Percentiles rank a stretch among this genome's conserved stretches.
These are phyloP conservation scores for Brachionus sp. DNA, from an alignment of 1,140 invertebrate genomes.

Conservation along the genomic window DNA sequence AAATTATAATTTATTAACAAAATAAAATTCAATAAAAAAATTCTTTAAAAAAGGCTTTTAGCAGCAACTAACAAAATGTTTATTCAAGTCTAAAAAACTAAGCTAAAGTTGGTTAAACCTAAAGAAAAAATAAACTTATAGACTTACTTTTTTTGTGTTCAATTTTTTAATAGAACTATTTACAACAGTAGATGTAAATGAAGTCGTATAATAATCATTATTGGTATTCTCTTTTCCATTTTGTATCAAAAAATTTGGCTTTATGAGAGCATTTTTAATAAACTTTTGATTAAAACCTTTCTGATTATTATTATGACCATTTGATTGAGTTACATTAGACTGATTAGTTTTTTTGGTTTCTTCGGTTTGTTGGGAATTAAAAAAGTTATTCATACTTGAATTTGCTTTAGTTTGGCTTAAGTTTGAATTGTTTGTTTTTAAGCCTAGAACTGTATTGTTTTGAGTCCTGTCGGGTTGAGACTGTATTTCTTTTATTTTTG, in stretches of 20 bases:
- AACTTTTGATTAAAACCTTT: background rate
- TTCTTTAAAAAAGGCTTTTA: background rate
- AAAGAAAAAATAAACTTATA: background rate
- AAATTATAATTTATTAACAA: too few species aligned
- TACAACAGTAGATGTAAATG: slow-evolving; percentile 39
- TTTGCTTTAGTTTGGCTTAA: slow-evolving; percentile 11
- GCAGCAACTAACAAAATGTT: background rate
- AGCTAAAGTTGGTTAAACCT: background rate
- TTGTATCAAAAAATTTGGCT: slow-evolving; percentile 2
- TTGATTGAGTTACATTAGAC: background rate
- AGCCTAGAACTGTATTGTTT: background rate
- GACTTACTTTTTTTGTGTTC: slow-evolving; percentile 13
- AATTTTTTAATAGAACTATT: slow-evolving; percentile 33
- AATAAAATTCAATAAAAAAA: background rate
- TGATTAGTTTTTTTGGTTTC: background rate
- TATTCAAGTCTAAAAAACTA: background rate
- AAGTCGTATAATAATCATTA: slow-evolving; percentile 25
- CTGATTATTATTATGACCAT: background rate
- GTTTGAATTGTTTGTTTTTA: background rate
- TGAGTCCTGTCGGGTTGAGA: background rate
- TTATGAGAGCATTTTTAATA: slow-evolving; percentile 3
- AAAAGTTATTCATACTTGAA: slow-evolving; percentile 6
- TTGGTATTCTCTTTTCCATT: slow-evolving; percentile 28
- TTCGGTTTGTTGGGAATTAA: background rate
- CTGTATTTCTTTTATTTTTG: background rate